Percentiles rank a stretch among this genome's conserved stretches.
Evolutionary conservation across 2,888 invertebrate species (phyloP).

Genomic region (Nineta flava): DNA sequence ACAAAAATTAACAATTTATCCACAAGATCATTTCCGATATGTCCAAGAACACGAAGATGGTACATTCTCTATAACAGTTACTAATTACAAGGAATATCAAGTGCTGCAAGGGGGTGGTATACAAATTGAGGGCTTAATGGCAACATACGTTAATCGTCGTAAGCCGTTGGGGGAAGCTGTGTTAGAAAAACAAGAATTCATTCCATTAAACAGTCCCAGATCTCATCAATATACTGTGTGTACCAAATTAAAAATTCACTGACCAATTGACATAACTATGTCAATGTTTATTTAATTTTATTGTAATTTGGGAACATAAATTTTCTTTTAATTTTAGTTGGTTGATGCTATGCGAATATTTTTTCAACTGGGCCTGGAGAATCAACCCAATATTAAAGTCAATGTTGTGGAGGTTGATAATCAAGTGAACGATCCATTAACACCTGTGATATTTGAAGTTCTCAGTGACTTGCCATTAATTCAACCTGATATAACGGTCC

Average conservation of each 20-base stretch:
- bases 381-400: conserved; percentile 42
- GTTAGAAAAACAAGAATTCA: conserved; percentile 57
- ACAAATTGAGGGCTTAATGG: conserved; percentile 59
- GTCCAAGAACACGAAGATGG: conserved; percentile 1
- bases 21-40: conserved; percentile 20
- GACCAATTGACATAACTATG: too few relatives aligned
- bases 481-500: conserved; percentile 45
- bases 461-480: conserved; percentile 52
- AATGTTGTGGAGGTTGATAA: conserved; percentile 28
- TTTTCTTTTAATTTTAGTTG: too few relatives aligned
- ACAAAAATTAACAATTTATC: conserved; percentile 34
- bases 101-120: conserved; percentile 52
- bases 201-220: conserved; percentile 35
- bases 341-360: conserved; percentile 33
- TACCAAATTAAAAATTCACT: too few relatives aligned
- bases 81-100: conserved; percentile 26
- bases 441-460: conserved; percentile 37
- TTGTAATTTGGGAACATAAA: too few relatives aligned
- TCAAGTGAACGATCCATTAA: conserved; percentile 29
- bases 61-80: conserved; percentile 3
- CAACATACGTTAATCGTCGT: conserved; percentile 54
- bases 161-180: conserved; percentile 57
- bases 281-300: too few relatives aligned
- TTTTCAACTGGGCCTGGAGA: conserved; percentile 60
- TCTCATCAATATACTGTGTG: not conserved